Base-by-base conservation (phyloP, 30 jellyfish, hydroid and myxozoan genomes). In the Pelagia noctiluca region DNA sequence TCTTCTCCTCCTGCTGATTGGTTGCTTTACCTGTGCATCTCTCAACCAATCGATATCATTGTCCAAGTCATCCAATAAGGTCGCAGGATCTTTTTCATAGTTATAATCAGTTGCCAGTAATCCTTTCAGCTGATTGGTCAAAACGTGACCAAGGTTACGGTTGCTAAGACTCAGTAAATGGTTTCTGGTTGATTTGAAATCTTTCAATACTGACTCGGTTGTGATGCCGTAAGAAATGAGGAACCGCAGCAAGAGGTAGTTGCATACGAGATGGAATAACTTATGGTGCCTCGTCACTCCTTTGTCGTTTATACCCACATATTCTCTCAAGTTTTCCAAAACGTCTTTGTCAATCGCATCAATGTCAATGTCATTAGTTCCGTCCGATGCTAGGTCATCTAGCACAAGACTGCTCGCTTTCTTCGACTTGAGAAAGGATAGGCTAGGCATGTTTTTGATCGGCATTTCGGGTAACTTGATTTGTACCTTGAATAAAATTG, bases 191-290 rank as follows among this genome's bases (percentile, higher is more conserved):
- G 90, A 46, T 35, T 37, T 80, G 54, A 80, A 80, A 38, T 80
- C 90, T 23, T 66, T 65, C 47, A 80, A 36, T 2, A 80, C 90
- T 2, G 90, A 80, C 21, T 80, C 90, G 21, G 90, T 80, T 16
- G 90, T 65, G n/a, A 80, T 80, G 77, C 90, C 90, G 52, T 80
- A 80, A 11, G 90, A 80, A 12, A 80, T 80, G 0, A 80, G 90
- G 70, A 80, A 80, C 35, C 90, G 47, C 76, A 80, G 67, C 0
- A 80, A 52, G 47, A 80, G 64, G 35, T 80, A 80, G 54, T 80
- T 80, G 84, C 90, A 80, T 46, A 80, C 90, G 13, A 80, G 62
- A 46, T 80, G 90, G 36, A 80, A 80, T 72, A 80, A 84, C 50
- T 80, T 80, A 67, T 80, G 90, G 29, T 80, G 79, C 3, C 90